Base-by-base conservation (phyloP, 2,888 invertebrate species). In the Hirtodrosophila cameraria region DNA sequence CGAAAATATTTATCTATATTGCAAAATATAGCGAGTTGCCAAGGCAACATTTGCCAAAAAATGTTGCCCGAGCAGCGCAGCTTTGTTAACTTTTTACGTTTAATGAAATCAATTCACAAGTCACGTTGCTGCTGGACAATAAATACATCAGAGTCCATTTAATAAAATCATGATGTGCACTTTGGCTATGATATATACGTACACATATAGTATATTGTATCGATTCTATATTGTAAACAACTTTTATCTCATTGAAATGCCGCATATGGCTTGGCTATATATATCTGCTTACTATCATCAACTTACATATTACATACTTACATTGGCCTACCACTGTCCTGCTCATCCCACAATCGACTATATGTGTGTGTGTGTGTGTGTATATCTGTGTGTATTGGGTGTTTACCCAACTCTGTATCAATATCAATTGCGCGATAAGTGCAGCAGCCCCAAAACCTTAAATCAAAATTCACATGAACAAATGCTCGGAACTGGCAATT, bases 91-190 rank as follows among this genome's bases (percentile, higher is more conserved):
- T 83, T 86, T 83, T 83, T 84, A 83, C 84, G 82, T 76, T 79
- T 88, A 89, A 89, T 89, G 87, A 89, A 89, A 88, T 89, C 88
- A 89, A 87, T 89, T 89, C 81, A 86, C 89, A 88, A 88, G 89
- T 89, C 89, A 89, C 89, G 89, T 89, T 88, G 85, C 79, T 85
- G 87, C 88, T 73, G 89, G 82, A 89, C 89, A 89, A 89, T 89
- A 89, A 89, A 89, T 89, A 89, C 83, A 89, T 89, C 88, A 89
- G 88, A 87, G 89, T 87, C 84, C 86, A 88, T 89, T 89, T 89
- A 89, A 89, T 89, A 89, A 89, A 89, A 89, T 88, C 89, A 89
- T 89, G 88, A 89, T 87, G 88, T 80, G 87, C 86, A 88, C 85
- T 88, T 88, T 81, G 73, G 73, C 75, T 74, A 79, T 81, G 61